Percentiles rank a stretch among this genome's conserved stretches.
Evolutionary conservation across 2,888 invertebrate species (phyloP).

Genomic region (Pachycephus smyrnensis): DNA sequence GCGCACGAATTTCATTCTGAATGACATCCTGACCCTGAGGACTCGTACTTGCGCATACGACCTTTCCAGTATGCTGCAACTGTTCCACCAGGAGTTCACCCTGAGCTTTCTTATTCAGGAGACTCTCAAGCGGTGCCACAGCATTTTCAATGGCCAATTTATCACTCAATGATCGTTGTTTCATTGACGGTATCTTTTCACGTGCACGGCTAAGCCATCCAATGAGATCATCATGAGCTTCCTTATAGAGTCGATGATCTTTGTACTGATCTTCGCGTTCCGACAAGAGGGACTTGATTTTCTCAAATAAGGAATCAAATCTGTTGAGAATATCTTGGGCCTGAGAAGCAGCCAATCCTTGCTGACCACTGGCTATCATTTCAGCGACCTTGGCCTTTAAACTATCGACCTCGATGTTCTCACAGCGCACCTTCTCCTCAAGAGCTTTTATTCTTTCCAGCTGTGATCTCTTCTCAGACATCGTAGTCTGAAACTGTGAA

Average conservation of each 20-base stretch:
- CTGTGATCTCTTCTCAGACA: conserved; percentile 88
- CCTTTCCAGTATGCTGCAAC: conserved; percentile 88
- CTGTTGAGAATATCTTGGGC: conserved; percentile 87
- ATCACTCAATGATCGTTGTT: conserved; percentile 86
- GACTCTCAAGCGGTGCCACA: conserved; percentile 85
- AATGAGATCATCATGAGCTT: conserved; percentile 89
- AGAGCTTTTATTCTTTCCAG: conserved; percentile 86
- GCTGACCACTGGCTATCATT: conserved; percentile 88
- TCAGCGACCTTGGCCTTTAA: conserved; percentile 86
- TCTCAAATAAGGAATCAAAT: conserved; percentile 83
- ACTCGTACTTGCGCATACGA: conserved; percentile 86
- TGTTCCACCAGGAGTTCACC: conserved; percentile 90
- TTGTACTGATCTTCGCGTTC: conserved; percentile 89
- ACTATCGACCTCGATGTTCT: conserved; percentile 89
- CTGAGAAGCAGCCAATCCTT: conserved; percentile 84
- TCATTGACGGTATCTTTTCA: conserved; percentile 89
- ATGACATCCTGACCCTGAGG: conserved; percentile 83
- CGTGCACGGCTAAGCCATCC: conserved; percentile 89
- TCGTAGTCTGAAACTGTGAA: conserved; percentile 80
- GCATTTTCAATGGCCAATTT: conserved; percentile 90
- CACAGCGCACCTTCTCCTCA: conserved; percentile 89
- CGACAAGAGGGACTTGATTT: conserved; percentile 77
- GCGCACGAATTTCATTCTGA: conserved; percentile 85
- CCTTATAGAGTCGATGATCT: conserved; percentile 90
- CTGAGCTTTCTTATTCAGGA: conserved; percentile 90